phyloP scores from a whole-genome alignment of 1,140 invertebrate species.

The Drosophila tristis region DNA sequence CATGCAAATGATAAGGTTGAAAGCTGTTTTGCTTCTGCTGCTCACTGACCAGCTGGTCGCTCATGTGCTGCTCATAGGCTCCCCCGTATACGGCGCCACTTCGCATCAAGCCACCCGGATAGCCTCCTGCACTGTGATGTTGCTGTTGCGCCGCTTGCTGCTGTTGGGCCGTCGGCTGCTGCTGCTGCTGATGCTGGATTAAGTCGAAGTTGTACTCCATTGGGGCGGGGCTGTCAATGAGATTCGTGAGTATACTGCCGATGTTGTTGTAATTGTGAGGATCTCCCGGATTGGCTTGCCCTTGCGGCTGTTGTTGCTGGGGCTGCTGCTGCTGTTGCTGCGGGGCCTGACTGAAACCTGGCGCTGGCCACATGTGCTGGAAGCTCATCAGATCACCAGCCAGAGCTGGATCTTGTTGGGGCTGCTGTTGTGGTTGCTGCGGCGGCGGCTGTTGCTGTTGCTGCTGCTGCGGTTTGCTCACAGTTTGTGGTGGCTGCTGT shows the following conservation, averaged over 20 bases:
- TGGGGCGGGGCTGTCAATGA: slow-evolving; percentile 78
- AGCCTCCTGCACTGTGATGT: slow-evolving; percentile 58
- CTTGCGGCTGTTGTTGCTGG: slow-evolving; percentile 62
- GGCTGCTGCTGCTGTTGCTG: slow-evolving; percentile 45
- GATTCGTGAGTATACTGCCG: slow-evolving; percentile 84
- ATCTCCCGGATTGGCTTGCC: slow-evolving; percentile 60
- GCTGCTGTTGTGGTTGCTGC: slow-evolving; percentile 58
- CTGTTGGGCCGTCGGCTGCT: slow-evolving; percentile 39
- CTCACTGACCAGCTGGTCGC: slow-evolving; percentile 67
- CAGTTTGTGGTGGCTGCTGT: slow-evolving; percentile 64
- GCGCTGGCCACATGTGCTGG: slow-evolving; percentile 78
- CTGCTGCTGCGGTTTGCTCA: slow-evolving; percentile 59
- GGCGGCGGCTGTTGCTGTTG: slow-evolving; percentile 42
- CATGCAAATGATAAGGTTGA: slow-evolving; percentile 76
- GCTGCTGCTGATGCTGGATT: slow-evolving; percentile 64
- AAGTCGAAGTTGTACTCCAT: slow-evolving; percentile 82
- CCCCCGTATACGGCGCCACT: slow-evolving; percentile 64
- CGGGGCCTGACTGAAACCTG: slow-evolving; percentile 35
- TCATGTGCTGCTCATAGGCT: slow-evolving; percentile 70
- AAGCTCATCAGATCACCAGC: slow-evolving; percentile 73
- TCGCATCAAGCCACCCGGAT: slow-evolving; percentile 65
- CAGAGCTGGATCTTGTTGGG: slow-evolving; percentile 64
- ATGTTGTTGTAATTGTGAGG: slow-evolving; percentile 82
- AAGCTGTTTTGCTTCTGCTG: slow-evolving; percentile 83
- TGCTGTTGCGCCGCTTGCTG: slow-evolving; percentile 64